phyloP scores from a whole-genome alignment of 1,140 invertebrate genomes.

The Colletes gigas region DNA sequence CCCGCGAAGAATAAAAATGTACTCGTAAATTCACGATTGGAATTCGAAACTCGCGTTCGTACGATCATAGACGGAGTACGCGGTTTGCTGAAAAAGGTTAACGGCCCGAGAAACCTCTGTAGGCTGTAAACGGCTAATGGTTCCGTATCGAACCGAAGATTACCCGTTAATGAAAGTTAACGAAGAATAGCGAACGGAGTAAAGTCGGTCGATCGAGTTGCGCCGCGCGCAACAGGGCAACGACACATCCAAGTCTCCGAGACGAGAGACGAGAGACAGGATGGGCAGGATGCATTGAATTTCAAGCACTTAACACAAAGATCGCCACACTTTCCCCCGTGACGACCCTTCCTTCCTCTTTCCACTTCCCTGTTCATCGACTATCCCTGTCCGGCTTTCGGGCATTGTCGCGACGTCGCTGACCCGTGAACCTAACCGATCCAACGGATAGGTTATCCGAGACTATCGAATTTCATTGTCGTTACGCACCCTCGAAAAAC shows the following conservation, averaged over 20 bases:
- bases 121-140: neutral
- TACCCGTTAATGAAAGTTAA: conserved; percentile 39
- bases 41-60: too few species aligned
- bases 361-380: conserved; percentile 11
- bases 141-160: conserved; percentile 34
- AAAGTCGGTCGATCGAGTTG: conserved; percentile 35
- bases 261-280: conserved; percentile 52
- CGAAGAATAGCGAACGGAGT: conserved; percentile 18
- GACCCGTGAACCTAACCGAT: conserved; percentile 61
- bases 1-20: too few species aligned
- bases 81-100: neutral
- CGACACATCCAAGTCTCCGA: conserved; percentile 19
- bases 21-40: too few species aligned
- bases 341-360: conserved; percentile 13
- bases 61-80: too few species aligned
- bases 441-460: conserved; percentile 43
- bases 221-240: conserved; percentile 22
- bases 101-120: conserved; percentile 1
- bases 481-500: conserved; percentile 54
- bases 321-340: conserved; percentile 32
- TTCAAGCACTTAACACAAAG: conserved; percentile 65
- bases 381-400: conserved; percentile 50
- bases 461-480: conserved; percentile 66
- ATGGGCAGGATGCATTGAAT: conserved; percentile 69
- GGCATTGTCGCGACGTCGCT: conserved; percentile 58